Percentiles rank a stretch among this genome's conserved stretches.
phyloP scores from a whole-genome alignment of 2,797 vertebrate species.

The Hydrocynus forskahlii region DNA sequence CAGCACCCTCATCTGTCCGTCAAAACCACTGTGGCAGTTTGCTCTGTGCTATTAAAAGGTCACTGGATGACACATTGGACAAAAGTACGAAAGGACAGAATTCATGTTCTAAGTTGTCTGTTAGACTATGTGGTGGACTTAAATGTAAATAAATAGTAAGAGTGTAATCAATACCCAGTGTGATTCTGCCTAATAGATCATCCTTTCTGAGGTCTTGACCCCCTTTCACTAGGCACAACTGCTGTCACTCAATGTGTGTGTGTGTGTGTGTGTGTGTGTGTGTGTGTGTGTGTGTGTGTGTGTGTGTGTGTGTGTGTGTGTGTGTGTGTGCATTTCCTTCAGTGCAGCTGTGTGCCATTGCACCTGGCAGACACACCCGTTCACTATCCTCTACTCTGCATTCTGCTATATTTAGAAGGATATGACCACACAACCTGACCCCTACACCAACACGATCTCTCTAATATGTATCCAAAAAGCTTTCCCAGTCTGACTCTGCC shows the following conservation, averaged over 20 bases:
- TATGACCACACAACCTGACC: constrained; percentile 17
- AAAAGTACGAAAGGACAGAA: background rate
- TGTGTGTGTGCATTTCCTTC: constrained; percentile 2
- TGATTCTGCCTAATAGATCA: background rate
- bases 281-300: background rate
- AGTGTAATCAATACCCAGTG: background rate
- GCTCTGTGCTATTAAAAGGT: too few species aligned
- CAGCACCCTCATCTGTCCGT: background rate
- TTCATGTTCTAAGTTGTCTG: background rate
- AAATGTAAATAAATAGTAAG: background rate
- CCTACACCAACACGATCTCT: background rate
- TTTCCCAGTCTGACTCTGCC: constrained; percentile 19
- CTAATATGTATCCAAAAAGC: background rate
- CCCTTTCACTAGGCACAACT: background rate
- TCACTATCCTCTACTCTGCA: constrained; percentile 22
- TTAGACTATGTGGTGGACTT: too few species aligned
- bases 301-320: constrained; percentile 15
- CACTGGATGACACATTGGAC: background rate
- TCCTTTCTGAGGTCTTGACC: background rate
- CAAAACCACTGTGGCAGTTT: background rate
- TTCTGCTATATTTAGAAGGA: constrained; percentile 40
- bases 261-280: constrained; percentile 13
- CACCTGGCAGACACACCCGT: constrained; percentile 47
- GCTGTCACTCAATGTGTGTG: constrained; percentile 8
- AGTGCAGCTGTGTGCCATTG: constrained; percentile 46